Evolutionary conservation across 1,140 invertebrate species (phyloP).

Genomic region (Heliconius hermathena): DNA sequence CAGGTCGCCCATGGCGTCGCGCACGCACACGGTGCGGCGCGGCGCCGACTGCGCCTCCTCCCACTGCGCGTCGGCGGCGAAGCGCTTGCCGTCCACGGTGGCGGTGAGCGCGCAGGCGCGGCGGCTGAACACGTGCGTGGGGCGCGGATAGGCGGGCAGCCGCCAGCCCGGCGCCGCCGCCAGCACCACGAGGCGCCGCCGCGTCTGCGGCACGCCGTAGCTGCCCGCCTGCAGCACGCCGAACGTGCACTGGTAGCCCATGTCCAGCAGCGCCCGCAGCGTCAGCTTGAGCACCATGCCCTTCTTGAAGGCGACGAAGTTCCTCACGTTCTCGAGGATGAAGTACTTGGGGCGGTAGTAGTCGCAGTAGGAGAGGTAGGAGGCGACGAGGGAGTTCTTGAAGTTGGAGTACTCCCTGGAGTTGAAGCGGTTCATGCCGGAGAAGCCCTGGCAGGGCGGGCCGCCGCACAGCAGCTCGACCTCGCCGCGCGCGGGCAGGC

Average conservation of each 20-base stretch:
- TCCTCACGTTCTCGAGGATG: conserved; percentile 93
- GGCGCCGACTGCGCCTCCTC: conserved; percentile 84
- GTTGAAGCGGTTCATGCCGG: conserved; percentile 95
- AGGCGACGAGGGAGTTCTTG: conserved; percentile 94
- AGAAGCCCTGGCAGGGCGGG: conserved; percentile 96
- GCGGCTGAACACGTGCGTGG: conserved; percentile 89
- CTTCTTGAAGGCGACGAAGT: conserved; percentile 91
- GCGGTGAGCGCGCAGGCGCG: conserved; percentile 88
- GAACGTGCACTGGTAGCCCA: conserved; percentile 95
- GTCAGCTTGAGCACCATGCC: conserved; percentile 92
- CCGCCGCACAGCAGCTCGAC: conserved; percentile 94
- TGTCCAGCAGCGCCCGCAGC: conserved; percentile 88
- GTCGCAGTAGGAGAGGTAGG: conserved; percentile 93
- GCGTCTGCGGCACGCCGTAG: conserved; percentile 93
- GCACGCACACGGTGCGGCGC: conserved; percentile 84
- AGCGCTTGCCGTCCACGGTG: conserved; percentile 87
- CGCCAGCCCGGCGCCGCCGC: conserved; percentile 91
- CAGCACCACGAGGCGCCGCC: conserved; percentile 90
- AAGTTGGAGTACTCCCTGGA: conserved; percentile 93
- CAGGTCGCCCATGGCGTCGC: conserved; percentile 93
- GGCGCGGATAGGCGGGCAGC: conserved; percentile 91
- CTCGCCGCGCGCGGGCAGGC: conserved; percentile 89
- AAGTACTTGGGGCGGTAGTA: conserved; percentile 93
- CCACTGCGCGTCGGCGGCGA: conserved; percentile 70
- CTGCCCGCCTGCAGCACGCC: conserved; percentile 93